Percentiles rank a stretch among this genome's conserved stretches.
These are phyloP conservation scores for Podargus strigoides DNA, from an alignment of 2,797 vertebrate species.

Conservation along the genomic window DNA sequence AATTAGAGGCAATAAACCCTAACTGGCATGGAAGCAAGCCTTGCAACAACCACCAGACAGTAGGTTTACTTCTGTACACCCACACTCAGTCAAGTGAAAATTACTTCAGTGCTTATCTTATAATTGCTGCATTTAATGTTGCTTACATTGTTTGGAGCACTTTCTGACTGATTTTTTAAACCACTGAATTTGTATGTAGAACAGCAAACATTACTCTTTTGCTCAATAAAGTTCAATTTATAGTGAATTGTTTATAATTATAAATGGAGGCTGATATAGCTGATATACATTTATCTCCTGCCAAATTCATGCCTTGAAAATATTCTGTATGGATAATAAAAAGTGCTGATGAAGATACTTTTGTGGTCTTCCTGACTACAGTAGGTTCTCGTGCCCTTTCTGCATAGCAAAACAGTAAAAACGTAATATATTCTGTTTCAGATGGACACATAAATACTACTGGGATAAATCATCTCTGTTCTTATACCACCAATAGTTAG, in stretches of 20 bases:
- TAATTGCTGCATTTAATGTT: conserved; percentile 65
- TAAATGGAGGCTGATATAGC: neutral
- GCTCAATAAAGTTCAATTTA: conserved; percentile 32
- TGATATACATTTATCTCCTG: neutral
- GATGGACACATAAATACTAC: neutral
- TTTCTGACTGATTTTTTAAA: conserved; percentile 45
- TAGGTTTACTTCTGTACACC: conserved; percentile 55
- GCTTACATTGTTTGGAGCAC: conserved; percentile 62
- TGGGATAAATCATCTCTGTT: neutral
- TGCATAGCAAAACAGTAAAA: neutral
- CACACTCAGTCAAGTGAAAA: conserved; percentile 59
- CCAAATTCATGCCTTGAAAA: neutral
- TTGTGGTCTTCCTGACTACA: neutral
- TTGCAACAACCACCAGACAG: conserved; percentile 50
- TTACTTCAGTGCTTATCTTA: conserved; percentile 60
- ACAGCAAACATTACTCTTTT: neutral
- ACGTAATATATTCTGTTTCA: neutral
- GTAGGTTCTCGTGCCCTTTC: neutral
- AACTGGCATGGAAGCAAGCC: conserved; percentile 56
- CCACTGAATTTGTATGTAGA: conserved; percentile 3
- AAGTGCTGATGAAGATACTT: neutral
- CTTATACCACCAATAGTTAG: neutral
- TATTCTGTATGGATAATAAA: neutral
- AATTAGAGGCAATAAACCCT: conserved; percentile 62
- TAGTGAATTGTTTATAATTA: neutral